These are phyloP conservation scores for Byasa hedistus DNA, from an alignment of 2,888 invertebrate genomes.

Conservation along the genomic window DNA sequence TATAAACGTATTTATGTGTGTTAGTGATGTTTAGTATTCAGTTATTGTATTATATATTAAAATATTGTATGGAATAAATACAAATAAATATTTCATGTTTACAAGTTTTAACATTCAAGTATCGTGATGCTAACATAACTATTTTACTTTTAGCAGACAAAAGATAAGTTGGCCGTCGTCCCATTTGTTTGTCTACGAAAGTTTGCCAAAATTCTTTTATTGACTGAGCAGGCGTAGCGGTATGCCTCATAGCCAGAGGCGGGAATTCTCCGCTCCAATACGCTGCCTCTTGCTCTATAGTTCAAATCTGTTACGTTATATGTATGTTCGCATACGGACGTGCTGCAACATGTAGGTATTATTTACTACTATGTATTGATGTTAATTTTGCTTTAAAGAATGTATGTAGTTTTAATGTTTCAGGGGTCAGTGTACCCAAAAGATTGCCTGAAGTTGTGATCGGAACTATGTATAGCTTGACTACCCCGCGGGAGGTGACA, in stretches of 20 bases:
- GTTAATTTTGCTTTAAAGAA: conserved; percentile 6
- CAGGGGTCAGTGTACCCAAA: conserved; percentile 75
- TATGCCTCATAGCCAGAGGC: conserved; percentile 60
- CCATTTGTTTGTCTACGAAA: conserved; percentile 77
- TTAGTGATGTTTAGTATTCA: too few relatives aligned
- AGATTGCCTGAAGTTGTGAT: conserved; percentile 74
- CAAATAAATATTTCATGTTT: conserved; percentile 39
- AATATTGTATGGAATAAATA: not conserved
- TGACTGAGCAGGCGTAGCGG: conserved; percentile 68
- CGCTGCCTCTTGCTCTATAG: conserved; percentile 39
- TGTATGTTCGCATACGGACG: not conserved
- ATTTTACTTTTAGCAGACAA: conserved; percentile 74
- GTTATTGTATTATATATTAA: too few relatives aligned
- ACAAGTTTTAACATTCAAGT: conserved; percentile 57
- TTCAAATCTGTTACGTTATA: conserved; percentile 30
- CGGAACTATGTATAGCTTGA: conserved; percentile 75
- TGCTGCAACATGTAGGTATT: too few relatives aligned
- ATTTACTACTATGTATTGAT: not conserved
- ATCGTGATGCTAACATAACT: conserved; percentile 68
- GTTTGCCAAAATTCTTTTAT: conserved; percentile 79
- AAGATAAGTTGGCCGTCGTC: conserved; percentile 78
- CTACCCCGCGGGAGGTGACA: conserved; percentile 80
- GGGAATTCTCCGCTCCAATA: conserved; percentile 52
- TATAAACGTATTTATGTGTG: too few relatives aligned
- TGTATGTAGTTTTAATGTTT: conserved; percentile 48